Evolutionary conservation across 2,888 invertebrate genomes (phyloP).

Genomic region (Cephus pygmeus): DNA sequence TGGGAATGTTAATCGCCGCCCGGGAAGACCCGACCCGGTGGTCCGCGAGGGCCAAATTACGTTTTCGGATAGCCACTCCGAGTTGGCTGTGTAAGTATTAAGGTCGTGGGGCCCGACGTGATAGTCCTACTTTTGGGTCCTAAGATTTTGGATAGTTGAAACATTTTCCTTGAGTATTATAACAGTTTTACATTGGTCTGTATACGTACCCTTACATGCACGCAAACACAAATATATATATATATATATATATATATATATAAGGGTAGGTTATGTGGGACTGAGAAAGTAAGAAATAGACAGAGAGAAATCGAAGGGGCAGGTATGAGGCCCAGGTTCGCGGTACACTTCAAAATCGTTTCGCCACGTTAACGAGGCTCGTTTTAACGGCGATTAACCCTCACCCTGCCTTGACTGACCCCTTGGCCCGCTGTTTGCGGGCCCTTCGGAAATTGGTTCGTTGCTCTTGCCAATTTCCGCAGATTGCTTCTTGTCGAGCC

Average conservation of each 20-base stretch:
- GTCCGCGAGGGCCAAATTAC: conserved; percentile 52
- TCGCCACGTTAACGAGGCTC: conserved; percentile 63
- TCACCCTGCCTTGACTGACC: conserved; percentile 52
- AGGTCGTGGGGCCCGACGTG: neutral
- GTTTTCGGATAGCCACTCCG: conserved; percentile 32
- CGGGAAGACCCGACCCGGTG: conserved; percentile 44
- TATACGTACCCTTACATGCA: too few relatives aligned
- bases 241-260: too few relatives aligned
- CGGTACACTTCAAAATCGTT: conserved; percentile 28
- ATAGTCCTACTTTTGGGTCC: too few relatives aligned
- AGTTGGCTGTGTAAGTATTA: conserved; percentile 5
- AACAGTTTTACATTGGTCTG: too few relatives aligned
- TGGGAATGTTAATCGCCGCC: conserved; percentile 55
- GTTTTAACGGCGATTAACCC: conserved; percentile 64
- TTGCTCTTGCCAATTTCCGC: conserved; percentile 59
- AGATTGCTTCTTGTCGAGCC: conserved; percentile 48
- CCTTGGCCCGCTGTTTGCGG: conserved; percentile 55
- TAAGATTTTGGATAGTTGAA: too few relatives aligned
- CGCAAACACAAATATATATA: too few relatives aligned
- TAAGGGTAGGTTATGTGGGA: too few relatives aligned
- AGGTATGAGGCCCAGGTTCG: neutral
- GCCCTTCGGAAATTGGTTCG: conserved; percentile 60
- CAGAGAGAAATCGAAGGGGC: conserved; percentile 9
- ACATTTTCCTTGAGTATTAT: too few relatives aligned
- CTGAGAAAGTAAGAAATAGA: too few relatives aligned